Evolutionary conservation across 2,113 vertebrate species (phyloP).

Genomic region (Brevimyrus niger): DNA sequence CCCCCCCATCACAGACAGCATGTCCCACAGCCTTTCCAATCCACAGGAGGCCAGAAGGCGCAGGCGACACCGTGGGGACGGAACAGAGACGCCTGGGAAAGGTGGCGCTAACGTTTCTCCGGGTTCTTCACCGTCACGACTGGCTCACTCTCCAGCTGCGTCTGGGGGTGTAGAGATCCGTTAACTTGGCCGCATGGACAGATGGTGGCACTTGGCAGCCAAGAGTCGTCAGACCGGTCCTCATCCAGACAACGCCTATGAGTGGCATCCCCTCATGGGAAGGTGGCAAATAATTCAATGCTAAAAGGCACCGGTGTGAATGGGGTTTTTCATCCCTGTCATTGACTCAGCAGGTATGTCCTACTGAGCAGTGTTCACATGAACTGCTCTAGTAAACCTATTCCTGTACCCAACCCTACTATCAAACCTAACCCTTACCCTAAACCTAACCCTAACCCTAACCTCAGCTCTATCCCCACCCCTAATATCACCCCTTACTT

Average conservation of each 20-base stretch:
- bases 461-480: background rate
- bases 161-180: background rate
- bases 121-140: background rate
- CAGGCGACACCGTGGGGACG: background rate
- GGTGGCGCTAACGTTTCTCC: background rate
- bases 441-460: background rate
- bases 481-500: background rate
- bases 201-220: background rate
- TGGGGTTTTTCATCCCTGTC: background rate
- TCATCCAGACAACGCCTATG: background rate
- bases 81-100: background rate
- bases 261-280: background rate
- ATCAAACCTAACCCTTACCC: background rate
- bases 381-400: background rate
- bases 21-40: background rate
- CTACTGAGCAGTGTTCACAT: background rate
- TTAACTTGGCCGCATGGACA: background rate
- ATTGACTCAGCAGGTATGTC: background rate
- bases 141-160: background rate
- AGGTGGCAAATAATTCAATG: background rate
- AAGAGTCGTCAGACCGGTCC: background rate
- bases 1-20: background rate
- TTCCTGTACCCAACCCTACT: background rate
- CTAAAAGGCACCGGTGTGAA: background rate
- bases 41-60: background rate